phyloP scores from a whole-genome alignment of 2,797 vertebrate genomes.

The Eidolon dupreanum region DNA sequence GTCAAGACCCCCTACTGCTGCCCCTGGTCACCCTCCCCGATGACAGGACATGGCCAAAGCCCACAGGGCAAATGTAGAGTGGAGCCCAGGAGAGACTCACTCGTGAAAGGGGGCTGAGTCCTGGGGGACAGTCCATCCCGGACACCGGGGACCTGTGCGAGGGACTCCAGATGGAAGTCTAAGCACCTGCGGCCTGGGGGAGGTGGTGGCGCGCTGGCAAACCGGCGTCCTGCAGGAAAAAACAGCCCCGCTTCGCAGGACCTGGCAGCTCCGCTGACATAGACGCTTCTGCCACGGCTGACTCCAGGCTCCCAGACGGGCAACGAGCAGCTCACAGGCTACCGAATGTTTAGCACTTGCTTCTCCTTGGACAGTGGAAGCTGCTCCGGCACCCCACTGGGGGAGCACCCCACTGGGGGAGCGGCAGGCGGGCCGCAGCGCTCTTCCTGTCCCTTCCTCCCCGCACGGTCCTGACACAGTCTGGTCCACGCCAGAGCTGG shows the following conservation, averaged over 20 bases:
- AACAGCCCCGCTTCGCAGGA: accelerated
- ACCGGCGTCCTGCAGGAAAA: too few relatives aligned
- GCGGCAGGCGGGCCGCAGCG: too few relatives aligned
- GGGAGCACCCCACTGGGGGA: neutral
- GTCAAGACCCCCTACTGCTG: neutral
- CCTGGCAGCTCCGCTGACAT: accelerated
- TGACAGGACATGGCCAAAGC: neutral
- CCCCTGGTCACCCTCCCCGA: accelerated
- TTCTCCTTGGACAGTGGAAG: neutral
- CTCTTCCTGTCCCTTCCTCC: too few relatives aligned
- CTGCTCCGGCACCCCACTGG: too few relatives aligned
- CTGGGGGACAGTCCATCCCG: neutral
- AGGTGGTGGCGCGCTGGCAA: neutral
- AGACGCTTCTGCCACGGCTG: accelerated
- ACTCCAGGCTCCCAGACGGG: neutral
- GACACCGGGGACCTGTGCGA: too few relatives aligned
- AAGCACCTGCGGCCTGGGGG: accelerated
- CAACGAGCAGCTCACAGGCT: neutral
- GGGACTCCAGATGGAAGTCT: neutral
- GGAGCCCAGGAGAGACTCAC: neutral
- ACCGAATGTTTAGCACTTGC: too few relatives aligned
- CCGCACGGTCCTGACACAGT: neutral
- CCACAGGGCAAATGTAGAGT: neutral
- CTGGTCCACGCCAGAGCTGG: neutral
- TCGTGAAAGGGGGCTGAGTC: accelerated